Conservation (phyloP, 53 echinoderm and acorn worm genomes). For the Zoroaster sp. region DNA sequence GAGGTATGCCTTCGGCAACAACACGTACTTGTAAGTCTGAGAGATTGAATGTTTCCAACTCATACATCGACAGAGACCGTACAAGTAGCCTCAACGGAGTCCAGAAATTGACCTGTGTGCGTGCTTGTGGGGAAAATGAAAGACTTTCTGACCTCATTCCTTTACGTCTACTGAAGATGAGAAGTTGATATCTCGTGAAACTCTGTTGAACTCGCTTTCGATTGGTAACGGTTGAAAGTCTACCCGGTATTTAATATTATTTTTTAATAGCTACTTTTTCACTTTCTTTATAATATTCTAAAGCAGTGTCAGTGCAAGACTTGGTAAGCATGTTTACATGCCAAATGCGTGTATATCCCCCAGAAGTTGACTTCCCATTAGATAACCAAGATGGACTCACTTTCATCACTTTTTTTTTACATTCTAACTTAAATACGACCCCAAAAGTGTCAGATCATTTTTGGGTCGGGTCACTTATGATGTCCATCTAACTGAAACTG, state of each 20-base stretch:
- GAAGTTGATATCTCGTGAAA: slow-evolving; percentile 22
- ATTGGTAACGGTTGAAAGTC: background rate
- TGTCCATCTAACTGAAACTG: too few species aligned
- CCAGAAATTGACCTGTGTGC: slow-evolving; percentile 27
- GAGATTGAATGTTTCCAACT: background rate
- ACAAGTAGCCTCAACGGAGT: slow-evolving; percentile 9
- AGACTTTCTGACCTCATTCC: slow-evolving; percentile 2
- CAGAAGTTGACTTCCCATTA: too few species aligned
- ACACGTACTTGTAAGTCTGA: background rate
- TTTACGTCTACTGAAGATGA: background rate
- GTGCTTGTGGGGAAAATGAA: slow-evolving; percentile 16
- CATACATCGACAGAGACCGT: background rate
- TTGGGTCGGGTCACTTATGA: too few species aligned
- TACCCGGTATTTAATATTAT: background rate
- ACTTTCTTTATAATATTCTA: background rate
- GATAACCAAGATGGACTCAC: too few species aligned
- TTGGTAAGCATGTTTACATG: background rate
- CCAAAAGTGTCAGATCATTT: too few species aligned
- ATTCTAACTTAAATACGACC: too few species aligned
- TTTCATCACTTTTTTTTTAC: too few species aligned
- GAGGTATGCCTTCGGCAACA: background rate
- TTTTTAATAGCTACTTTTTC: background rate
- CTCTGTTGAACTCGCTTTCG: background rate
- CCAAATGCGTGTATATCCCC: too few species aligned
- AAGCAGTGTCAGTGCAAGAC: background rate